Base-by-base conservation (phyloP, 1,140 invertebrate genomes). In the Diprion similis region DNA sequence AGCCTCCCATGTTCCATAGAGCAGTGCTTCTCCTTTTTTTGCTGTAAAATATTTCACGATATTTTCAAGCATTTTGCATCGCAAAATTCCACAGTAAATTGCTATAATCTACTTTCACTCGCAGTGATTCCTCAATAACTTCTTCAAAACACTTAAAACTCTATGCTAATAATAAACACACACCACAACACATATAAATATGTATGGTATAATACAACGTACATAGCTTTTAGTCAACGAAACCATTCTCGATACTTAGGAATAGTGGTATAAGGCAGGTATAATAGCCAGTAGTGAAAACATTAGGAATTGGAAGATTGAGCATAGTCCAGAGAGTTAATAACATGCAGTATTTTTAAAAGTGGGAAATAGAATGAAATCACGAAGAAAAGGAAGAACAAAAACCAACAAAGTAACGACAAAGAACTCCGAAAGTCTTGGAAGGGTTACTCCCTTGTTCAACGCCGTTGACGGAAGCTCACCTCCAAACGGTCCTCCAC, bases 1-100 rank as follows among this genome's bases (percentile, higher is more conserved):
- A 85, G 78, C 75, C 84, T 88, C 66, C 80, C 76, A 72, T 86
- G 83, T 17, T 85, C 84, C 59, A 81, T 74, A 70, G 78, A 78
- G 70, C 73, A 77, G 51, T 59, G n/a, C 47, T 79, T 80, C 10
- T 73, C 81, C 69, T 79, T 79, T 71, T 82, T 84, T 66, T 75
- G 79, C 79, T 83, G 75, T 64, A 78, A 81, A 47, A 72, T 37
- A 59, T 59, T 59, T 59, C 51, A 59, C 4, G 9, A 4, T 59
- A 17, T 17, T 59, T 59, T 59, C 9, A 59, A 59, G 11, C 6
- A 37, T 59, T 17, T 59, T 17, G 51, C 9, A 13, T 59, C 11
- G 51, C 51, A 4, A 4, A 37, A 37, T 37, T 37, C 1, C 24
- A 37, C 24, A 37, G 24, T 37, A 37, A 37, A 37, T 37, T 37